Base-by-base conservation (phyloP, 2,888 invertebrate species). In the Drosophila differens region DNA sequence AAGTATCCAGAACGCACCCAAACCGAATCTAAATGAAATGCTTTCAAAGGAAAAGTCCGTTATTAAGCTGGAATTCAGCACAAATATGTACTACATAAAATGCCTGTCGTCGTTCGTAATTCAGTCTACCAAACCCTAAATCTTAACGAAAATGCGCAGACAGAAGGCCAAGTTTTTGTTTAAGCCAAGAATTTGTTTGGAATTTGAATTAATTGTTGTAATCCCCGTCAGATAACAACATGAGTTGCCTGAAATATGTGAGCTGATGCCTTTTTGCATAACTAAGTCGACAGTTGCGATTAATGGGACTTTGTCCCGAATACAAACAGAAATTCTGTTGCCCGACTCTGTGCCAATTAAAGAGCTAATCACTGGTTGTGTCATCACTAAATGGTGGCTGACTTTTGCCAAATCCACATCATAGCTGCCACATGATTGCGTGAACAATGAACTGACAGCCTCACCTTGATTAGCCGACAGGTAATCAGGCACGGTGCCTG, bases 191-290 rank as follows among this genome's bases (percentile, higher is more conserved):
- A 47, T 53, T 59, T 55, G 37, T 58, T 66, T 64, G 63, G n/a
- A n/a, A n/a, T n/a, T n/a, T 77, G 74, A 89, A 89, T 85, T 89
- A 82, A 89, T 87, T 82, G 82, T 68, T 82, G 65, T 82, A 77
- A 77, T 82, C 74, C 80, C 70, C 60, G 74, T 63, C 72, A 79
- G 81, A 79, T 89, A 85, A 89, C 76, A 83, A 61, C 76, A 74
- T 70, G 72, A 89, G 69, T 72, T 64, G 86, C 54, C 69, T 58
- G 49, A 49, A 77, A 86, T 85, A 75, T 74, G 70, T 71, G 82
- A 59, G 32, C 53, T 55, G 51, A 4, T 19, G 63, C 35, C 52
- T 22, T 57, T 61, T 28, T 30, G 59, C 69, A 52, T 67, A 86
- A 72, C 60, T 71, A 57, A 74, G 81, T 76, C 84, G 76, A 79